Percentiles rank a stretch among this genome's conserved stretches.
Conservation (phyloP, 1,140 invertebrate species). For the Paraescarpia echinospica region DNA sequence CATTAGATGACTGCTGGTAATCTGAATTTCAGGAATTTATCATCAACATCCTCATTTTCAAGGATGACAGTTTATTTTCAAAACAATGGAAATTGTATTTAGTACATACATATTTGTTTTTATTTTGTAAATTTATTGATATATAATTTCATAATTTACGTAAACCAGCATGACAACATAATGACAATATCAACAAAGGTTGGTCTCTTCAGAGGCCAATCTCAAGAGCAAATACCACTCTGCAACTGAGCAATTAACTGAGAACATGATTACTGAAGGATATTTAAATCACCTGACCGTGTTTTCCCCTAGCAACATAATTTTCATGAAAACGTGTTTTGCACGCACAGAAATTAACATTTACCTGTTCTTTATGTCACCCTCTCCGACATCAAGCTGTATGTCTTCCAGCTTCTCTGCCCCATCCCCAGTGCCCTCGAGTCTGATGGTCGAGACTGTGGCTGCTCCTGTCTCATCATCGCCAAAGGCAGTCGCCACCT, state of each 20-base stretch:
- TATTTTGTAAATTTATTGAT: neutral
- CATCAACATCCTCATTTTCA: neutral
- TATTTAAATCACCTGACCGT: neutral
- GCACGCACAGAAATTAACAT: neutral
- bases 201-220: neutral
- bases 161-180: neutral
- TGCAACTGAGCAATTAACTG: no score
- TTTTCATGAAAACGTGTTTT: neutral
- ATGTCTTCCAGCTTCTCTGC: neutral
- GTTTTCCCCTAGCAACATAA: neutral
- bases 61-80: no score
- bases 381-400: neutral
- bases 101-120: neutral
- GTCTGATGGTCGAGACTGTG: neutral
- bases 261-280: neutral
- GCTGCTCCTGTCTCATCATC: neutral
- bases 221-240: no score
- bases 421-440: neutral
- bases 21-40: neutral
- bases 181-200: neutral
- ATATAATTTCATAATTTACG: neutral
- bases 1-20: neutral
- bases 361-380: neutral
- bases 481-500: neutral
- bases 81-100: no score